Base-by-base conservation (phyloP, 23 tunicate genomes). In the Trididemnum nubilum region DNA sequence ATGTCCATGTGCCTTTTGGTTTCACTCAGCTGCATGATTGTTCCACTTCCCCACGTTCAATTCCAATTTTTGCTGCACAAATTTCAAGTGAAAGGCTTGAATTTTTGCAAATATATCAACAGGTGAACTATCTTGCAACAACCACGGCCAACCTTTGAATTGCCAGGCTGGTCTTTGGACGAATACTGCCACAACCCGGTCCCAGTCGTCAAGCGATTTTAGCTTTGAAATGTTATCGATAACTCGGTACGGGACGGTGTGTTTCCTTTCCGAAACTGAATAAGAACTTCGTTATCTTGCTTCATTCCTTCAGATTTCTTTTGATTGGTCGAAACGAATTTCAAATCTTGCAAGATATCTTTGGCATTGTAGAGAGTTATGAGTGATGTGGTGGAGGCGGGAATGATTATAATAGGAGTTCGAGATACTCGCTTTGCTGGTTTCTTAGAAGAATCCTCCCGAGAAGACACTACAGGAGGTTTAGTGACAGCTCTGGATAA, bases 91-190 rank as follows among this genome's bases (percentile, higher is more conserved):
- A 82, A 92, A 92, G 21, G 97, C 97, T 64, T 92, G 97, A 50
- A 92, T 92, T 87, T 86, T 87, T 0, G 97, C 79, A 77, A 92
- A 92, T 12, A 92, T 92, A 73, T 92, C 97, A 23, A 92, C 97
- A 49, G 97, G 97, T 2, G 92, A 87, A 7, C 97, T 92, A 64
- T 92, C 92, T 28, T 83, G 88, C 24, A 87, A 61, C 34, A 91
- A 70, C 97, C 97, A 92, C 1, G 98, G 98, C 98, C 98, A 94
- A 1, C 98, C 98, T 74, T 94, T 94, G 63, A 94, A 94, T 76
- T 94, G 98, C 98, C 98, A 94, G 15, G 98, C 87, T 0, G 98
- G 94, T 23, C 98, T 94, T 33, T 88, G 98, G 0, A 94, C 98
- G 63, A 94, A 94, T 12, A 94, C 98, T 23, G 82, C 98, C 5